phyloP scores from a whole-genome alignment of 2,113 vertebrate species.

The Syngnathus scovelli region DNA sequence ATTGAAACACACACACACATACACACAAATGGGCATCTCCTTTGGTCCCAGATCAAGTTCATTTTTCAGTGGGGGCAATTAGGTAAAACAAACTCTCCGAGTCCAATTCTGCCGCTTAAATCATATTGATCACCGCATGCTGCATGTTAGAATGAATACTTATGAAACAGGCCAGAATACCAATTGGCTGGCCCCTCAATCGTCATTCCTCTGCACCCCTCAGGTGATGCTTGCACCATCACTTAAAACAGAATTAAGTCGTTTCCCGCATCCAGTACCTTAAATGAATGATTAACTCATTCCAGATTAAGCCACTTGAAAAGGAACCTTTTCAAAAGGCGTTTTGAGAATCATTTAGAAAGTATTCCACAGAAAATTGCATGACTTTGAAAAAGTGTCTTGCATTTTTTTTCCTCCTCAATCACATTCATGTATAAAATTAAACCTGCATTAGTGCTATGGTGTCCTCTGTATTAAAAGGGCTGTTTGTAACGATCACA shows the following conservation, averaged over 20 bases:
- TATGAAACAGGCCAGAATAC: constrained; percentile 60
- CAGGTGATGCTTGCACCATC: constrained; percentile 38
- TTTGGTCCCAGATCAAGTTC: constrained; percentile 56
- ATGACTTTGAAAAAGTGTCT: not conserved
- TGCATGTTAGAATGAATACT: constrained; percentile 70
- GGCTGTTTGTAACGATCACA: not conserved
- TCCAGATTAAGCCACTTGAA: not conserved
- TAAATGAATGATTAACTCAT: not conserved
- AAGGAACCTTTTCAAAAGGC: not conserved
- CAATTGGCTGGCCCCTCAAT: constrained; percentile 33
- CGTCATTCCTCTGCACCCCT: not conserved
- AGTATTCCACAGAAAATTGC: not conserved
- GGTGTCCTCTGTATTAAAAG: not conserved
- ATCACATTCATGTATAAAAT: not conserved
- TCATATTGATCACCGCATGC: constrained; percentile 70
- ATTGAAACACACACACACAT: not conserved
- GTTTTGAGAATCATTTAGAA: not conserved
- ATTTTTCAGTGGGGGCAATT: constrained; percentile 76
- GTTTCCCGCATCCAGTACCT: not conserved
- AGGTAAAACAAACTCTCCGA: constrained; percentile 73
- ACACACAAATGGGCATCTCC: constrained; percentile 10
- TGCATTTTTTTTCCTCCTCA: not conserved
- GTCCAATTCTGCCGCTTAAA: constrained; percentile 71
- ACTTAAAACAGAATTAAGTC: constrained; percentile 2
- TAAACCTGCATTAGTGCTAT: not conserved